Percentiles rank a stretch among this genome's conserved stretches.
phyloP scores from a whole-genome alignment of 2,113 vertebrate species.

The Scytalopus superciliaris region DNA sequence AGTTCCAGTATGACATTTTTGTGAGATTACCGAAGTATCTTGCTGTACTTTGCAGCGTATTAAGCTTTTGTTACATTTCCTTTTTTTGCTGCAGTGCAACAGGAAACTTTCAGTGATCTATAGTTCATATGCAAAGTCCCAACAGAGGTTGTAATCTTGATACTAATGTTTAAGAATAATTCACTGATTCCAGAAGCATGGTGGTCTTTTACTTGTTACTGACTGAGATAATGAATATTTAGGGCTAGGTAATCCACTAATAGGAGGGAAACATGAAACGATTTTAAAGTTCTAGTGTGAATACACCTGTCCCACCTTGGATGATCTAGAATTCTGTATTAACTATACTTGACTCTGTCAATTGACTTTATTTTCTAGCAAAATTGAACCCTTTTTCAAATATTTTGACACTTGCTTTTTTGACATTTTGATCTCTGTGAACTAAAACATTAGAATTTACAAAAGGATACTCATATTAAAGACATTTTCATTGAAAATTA shows the following conservation, averaged over 20 bases:
- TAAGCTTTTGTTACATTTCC: neutral
- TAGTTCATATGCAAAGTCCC: conserved; percentile 55
- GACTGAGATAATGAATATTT: conserved; percentile 9
- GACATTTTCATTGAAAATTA: conserved; percentile 22
- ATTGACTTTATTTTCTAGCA: conserved; percentile 15
- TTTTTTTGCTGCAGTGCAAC: conserved; percentile 68
- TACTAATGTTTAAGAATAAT: conserved; percentile 23
- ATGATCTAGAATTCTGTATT: neutral
- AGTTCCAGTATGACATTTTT: conserved; percentile 68
- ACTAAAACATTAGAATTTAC: conserved; percentile 1
- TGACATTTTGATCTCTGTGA: conserved; percentile 14
- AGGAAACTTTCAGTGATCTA: conserved; percentile 58
- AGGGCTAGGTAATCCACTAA: conserved; percentile 11
- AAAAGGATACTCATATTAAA: conserved; percentile 21
- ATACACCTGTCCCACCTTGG: neutral
- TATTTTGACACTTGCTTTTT: conserved; percentile 51
- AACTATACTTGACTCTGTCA: neutral
- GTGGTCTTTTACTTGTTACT: neutral
- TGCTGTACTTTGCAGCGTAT: conserved; percentile 61
- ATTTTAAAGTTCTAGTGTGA: neutral
- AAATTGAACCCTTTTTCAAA: conserved; percentile 33
- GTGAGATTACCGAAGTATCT: conserved; percentile 55
- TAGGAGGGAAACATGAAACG: neutral
- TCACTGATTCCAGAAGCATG: conserved; percentile 28
- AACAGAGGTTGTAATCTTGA: conserved; percentile 13